Base-by-base conservation (phyloP, 35 echinoderm and acorn worm species). In the Eucidaris tribuloides region DNA sequence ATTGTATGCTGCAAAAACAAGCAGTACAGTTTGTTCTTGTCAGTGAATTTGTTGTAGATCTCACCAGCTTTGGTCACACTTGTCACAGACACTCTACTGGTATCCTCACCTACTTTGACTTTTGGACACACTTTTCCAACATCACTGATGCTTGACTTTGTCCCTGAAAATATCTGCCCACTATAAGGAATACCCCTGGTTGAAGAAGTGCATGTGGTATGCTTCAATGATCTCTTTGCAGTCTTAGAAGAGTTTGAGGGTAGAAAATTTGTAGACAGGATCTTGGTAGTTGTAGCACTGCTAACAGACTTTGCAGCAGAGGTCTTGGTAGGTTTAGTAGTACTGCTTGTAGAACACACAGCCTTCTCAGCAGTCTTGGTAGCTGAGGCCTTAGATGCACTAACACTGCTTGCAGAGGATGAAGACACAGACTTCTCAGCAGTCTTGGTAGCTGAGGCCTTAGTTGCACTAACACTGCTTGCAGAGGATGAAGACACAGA, bases 1-100 rank as follows among this genome's bases (percentile, higher is more conserved):
- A 85, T 85, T 68, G 83, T 85, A 38, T 76, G 83, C 68, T 85
- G 42, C 35, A 85, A 77, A 77, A 58, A 85, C 68, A 83, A 25
- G 61, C 81, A 85, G 65, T 85, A 85, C 15, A 56, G 45, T 77
- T 74, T 85, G 49, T 85, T 76, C 42, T 85, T 60, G 5, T 85
- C 83, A 76, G 83, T 58, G 22, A 85, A 19, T 38, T 13, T 76
- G 27, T 54, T 77, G 49, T 85, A 55, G 39, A 77, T 85, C 46
- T 85, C 83, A 74, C 35, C 83, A 85, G 66, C 65, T 55, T 85
- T 85, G 44, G 65, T 77, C 48, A 84, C 24, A 84, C 40, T 84
- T 84, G 81, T 84, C 37, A 42, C 15, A 28, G 81, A 84, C 41
- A 70, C 81, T 48, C 81, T 84, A 11, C 83, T 85, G 66, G 40